Evolutionary conservation across 1,140 invertebrate species (phyloP), one percentile per base, ranked within the genome.

Genomic region (Triops longicaudatus): DNA sequence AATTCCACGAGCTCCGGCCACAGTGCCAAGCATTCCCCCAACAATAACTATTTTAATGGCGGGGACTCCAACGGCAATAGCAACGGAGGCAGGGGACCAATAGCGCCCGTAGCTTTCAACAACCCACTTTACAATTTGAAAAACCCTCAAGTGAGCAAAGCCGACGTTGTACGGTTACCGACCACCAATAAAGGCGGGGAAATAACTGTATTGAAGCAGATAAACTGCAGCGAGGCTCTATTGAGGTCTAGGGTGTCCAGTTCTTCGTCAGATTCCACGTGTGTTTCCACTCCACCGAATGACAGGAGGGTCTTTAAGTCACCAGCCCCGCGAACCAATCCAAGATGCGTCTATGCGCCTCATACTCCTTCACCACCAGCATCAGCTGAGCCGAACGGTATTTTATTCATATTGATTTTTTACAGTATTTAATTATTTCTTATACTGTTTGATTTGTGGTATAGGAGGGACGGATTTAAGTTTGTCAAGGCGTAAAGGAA

Each of bases 51-150:
- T 73, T 73, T 28, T 71, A 80, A 73, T 72, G 79, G 77, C 79
- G 79, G 76, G 27, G 78, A 78, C 73, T 76, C 80, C 75, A 75
- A 79, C 76, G 71, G 72, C 71, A 79, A 79, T 72, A 17, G 76
- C 79, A 76, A 73, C 73, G 26, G 72, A 74, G 42, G 37, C 37
- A 73, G 42, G 71, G 73, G n/a, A 80, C 73, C 79, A 79, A 86
- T 43, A 86, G 90, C 76, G 44, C 92, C 93, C 6, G 82, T 96
- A 73, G 93, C 93, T 41, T 95, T 96, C 80, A 91, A 92, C 43
- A 96, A 95, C 85, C 93, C 93, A 2, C 90, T 94, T 72, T 95
- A 95, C 82, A 82, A 84, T 74, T 80, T 83, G 74, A 78, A 80
- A 17, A 77, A 44, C 28, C 73, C 73, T 7, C 31, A 37, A 22